Evolutionary conservation across 2,797 vertebrate species (phyloP), one percentile per base, ranked within the genome.

Genomic region (Lepus townsendii): DNA sequence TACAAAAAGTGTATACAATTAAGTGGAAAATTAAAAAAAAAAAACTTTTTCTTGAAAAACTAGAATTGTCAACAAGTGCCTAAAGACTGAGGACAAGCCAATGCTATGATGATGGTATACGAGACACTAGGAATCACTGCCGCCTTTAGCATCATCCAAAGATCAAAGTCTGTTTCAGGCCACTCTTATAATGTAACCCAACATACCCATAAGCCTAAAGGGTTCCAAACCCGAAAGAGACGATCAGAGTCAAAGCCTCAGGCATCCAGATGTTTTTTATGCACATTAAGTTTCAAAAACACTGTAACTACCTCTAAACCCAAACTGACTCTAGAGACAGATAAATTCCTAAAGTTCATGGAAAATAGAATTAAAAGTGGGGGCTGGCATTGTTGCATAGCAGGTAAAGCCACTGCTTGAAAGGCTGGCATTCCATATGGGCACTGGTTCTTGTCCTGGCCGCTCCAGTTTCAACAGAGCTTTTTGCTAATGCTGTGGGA

Each of bases 131-230:
- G 1, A 50, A 7, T 54, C 17, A 52, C 27, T 27, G 4, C 3
- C 71, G 22, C 2, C 52, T 69, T 60, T 2, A 62, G 26, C 14
- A n/a, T 13, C 16, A 75, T n/a, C 26, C 20, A 62, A 2, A 78
- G 11, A 50, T 26, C 16, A 35, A 77, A 66, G 2, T 65, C 47
- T 75, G 68, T 3, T 73, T 12, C 38, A n/a, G 3, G 54, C 1
- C 0, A 72, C 9, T 22, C 3, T 42, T 24, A 57, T 2, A 42
- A 19, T 11, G 42, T 24, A 85, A 65, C 2, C 0, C 13, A 65
- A 63, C 69, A 2, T 52, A 2, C 13, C 69, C 63, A 47, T 35
- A 65, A 60, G 20, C 2, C 32, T 71, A 30, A 54, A 86, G 30
- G 69, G 1, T 35, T 12, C 17, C n/a, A 72, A 20, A 11, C 30